These are phyloP conservation scores for Plutomurus gul DNA, from an alignment of 1,140 invertebrate genomes.

Conservation along the genomic window DNA sequence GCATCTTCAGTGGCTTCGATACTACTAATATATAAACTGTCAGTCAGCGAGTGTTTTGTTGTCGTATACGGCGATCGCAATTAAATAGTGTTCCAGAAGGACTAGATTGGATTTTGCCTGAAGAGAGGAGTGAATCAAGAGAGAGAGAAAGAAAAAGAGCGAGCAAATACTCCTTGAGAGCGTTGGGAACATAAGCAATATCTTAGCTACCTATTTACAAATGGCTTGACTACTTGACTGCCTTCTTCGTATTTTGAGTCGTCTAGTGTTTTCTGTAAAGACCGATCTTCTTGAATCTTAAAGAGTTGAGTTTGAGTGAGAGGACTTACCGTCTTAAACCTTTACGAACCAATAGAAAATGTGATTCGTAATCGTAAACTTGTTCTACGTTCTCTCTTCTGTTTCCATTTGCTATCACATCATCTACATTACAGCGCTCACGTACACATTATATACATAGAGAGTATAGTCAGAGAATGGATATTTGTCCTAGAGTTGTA, in stretches of 20 bases:
- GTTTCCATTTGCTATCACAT: neutral
- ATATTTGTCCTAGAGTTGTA: no score
- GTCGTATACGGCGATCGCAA: neutral
- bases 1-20: neutral
- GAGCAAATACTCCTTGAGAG: no score
- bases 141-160: no score
- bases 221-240: no score
- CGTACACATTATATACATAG: neutral
- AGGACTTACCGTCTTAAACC: slow-evolving; percentile 8
- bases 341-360: neutral
- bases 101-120: slow-evolving; percentile 32
- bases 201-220: no score
- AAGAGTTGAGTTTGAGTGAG: neutral
- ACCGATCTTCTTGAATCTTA: slow-evolving; percentile 3
- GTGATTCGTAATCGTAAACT: slow-evolving; percentile 29
- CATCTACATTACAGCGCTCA: neutral
- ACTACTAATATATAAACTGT: neutral
- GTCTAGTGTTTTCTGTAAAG: slow-evolving; percentile 1
- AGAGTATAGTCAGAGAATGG: neutral
- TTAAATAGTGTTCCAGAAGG: slow-evolving; percentile 14
- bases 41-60: neutral
- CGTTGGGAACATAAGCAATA: no score
- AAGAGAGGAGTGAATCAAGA: slow-evolving; percentile 13
- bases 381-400: slow-evolving; percentile 13
- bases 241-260: no score